These are phyloP conservation scores for Brachyptera risi DNA, from an alignment of 2,888 invertebrate species.

Conservation along the genomic window DNA sequence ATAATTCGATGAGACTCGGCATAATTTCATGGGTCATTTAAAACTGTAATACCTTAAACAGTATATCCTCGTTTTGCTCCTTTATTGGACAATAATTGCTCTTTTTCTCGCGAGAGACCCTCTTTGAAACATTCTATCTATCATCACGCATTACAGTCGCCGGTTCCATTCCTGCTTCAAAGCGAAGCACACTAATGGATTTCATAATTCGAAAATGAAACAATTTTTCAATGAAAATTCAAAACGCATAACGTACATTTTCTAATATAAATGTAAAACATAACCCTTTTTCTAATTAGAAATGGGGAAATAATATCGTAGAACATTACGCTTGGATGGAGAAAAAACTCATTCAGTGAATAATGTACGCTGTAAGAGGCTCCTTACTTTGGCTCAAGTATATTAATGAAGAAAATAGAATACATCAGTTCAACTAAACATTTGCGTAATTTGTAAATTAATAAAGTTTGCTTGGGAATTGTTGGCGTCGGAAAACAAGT, in stretches of 20 bases:
- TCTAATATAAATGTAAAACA: slow-evolving; percentile 20
- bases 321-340: neutral
- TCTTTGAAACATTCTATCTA: slow-evolving; percentile 4
- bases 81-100: too few species aligned
- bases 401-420: too few species aligned
- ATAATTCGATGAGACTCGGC: slow-evolving; percentile 19
- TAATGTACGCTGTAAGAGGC: too few species aligned
- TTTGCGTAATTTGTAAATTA: too few species aligned
- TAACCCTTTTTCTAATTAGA: slow-evolving; percentile 17
- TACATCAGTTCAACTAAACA: too few species aligned
- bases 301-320: slow-evolving; percentile 8
- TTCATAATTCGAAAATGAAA: slow-evolving; percentile 26
- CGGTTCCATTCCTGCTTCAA: slow-evolving; percentile 20
- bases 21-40: slow-evolving; percentile 19
- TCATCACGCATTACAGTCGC: slow-evolving; percentile 7
- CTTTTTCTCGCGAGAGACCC: too few species aligned
- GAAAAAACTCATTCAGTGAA: slow-evolving; percentile 9
- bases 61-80: neutral
- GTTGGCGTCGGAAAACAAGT: too few species aligned
- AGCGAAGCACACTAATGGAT: slow-evolving; percentile 29
- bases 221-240: slow-evolving; percentile 17
- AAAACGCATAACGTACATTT: slow-evolving; percentile 15
- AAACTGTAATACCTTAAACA: slow-evolving; percentile 17
- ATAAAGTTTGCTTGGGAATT: too few species aligned
- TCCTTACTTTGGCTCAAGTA: too few species aligned